Conservation (phyloP, 2,113 vertebrate species). For the Furnarius figulus region DNA sequence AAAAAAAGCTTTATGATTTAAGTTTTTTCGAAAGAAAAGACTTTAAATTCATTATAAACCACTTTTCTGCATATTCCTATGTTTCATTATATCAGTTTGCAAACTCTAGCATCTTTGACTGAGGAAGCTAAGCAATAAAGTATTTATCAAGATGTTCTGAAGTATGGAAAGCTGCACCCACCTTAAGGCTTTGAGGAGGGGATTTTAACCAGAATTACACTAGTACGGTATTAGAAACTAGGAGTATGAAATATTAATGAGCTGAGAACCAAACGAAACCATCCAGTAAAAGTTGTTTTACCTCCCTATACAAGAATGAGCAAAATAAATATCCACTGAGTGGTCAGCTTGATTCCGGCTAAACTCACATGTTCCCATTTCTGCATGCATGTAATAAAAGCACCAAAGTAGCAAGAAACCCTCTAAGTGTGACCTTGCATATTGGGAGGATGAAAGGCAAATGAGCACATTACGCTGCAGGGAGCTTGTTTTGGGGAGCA, state of each 20-base stretch:
- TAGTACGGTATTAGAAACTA: not conserved
- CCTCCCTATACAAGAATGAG: not conserved
- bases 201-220: not conserved
- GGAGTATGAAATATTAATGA: not conserved
- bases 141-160: not conserved
- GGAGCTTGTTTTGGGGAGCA: not conserved
- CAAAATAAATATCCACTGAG: not conserved
- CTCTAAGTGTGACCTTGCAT: not conserved
- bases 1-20: not conserved
- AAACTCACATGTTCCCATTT: not conserved
- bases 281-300: not conserved
- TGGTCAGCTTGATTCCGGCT: not conserved
- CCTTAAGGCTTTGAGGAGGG: not conserved
- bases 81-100: not conserved
- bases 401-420: rapidly evolving
- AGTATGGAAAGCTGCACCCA: not conserved
- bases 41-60: not conserved
- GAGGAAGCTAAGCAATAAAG: not conserved
- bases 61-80: not conserved
- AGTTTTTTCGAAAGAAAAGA: not conserved
- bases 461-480: not conserved
- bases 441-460: rapidly evolving
- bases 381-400: not conserved
- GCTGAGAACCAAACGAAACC: not conserved
- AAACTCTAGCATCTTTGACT: not conserved